Percentiles rank a stretch among this genome's conserved stretches.
These are phyloP conservation scores for Delia radicum DNA, from an alignment of 1,140 invertebrate genomes.

Conservation along the genomic window DNA sequence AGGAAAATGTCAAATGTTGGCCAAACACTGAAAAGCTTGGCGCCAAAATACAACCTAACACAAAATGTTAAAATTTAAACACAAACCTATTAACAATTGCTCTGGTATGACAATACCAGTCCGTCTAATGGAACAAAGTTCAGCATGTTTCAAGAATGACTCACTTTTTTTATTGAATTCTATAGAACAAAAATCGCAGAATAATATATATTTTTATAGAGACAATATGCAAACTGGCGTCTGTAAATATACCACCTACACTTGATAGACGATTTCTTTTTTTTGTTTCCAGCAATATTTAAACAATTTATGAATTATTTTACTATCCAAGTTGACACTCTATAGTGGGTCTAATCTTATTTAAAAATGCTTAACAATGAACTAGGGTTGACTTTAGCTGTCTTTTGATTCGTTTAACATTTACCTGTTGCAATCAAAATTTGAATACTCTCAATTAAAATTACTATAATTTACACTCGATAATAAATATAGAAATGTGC, in stretches of 20 bases:
- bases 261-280: background rate
- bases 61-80: background rate
- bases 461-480: background rate
- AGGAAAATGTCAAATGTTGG: background rate
- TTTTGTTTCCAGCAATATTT: conserved; percentile 2
- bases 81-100: background rate
- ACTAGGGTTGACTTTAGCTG: background rate
- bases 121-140: conserved; percentile 17
- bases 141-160: conserved; percentile 8
- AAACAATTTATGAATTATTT: conserved; percentile 11
- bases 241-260: conserved; percentile 11
- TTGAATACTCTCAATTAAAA: background rate
- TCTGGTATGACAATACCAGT: background rate
- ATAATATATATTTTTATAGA: background rate
- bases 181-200: background rate
- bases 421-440: background rate
- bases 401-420: background rate
- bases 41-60: background rate
- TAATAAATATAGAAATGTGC: background rate
- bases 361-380: background rate
- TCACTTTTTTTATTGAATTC: background rate
- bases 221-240: background rate
- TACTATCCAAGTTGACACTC: background rate
- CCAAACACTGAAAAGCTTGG: background rate
- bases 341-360: background rate